A percentile compares a stretch with the other conserved stretches of the same genome.
Conservation (phyloP, 2,113 vertebrate genomes). For the Daboia siamensis region DNA sequence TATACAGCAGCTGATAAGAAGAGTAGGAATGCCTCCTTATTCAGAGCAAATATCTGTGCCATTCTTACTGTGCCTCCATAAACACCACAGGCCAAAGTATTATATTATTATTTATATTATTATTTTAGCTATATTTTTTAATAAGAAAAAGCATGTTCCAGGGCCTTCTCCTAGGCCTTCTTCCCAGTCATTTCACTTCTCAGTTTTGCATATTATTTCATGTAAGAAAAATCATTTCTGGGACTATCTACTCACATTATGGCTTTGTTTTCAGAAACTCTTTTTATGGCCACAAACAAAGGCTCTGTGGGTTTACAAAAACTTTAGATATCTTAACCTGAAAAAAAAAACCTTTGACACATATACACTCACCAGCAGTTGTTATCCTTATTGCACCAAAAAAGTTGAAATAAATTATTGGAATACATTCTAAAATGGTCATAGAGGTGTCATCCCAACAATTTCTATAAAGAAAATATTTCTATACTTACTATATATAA, state of each 20-base stretch:
- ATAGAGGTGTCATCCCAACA: not conserved
- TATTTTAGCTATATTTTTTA: constrained; percentile 48
- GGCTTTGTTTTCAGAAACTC: not conserved
- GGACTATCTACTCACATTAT: not conserved
- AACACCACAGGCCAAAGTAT: constrained; percentile 56
- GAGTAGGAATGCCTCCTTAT: constrained; percentile 67
- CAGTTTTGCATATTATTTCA: not conserved
- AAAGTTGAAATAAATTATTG: constrained; percentile 23
- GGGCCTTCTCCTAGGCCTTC: not conserved
- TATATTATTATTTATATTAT: constrained; percentile 48
- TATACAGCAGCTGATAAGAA: constrained; percentile 61
- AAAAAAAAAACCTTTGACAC: constrained; percentile 20
- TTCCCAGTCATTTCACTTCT: constrained; percentile 15
- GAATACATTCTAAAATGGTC: not conserved
- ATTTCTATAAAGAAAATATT: not conserved
- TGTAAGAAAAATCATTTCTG: not conserved
- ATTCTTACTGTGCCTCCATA: constrained; percentile 66
- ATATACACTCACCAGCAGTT: constrained; percentile 8
- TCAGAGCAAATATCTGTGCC: constrained; percentile 62
- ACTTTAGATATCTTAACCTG: constrained; percentile 18
- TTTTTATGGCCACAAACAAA: constrained; percentile 29
- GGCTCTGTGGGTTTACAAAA: constrained; percentile 1
- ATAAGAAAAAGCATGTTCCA: constrained; percentile 9
- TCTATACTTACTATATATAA: not conserved
- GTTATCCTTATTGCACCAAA: constrained; percentile 16